phyloP scores from a whole-genome alignment of 1,140 invertebrate genomes.

The Aphis craccivora region DNA sequence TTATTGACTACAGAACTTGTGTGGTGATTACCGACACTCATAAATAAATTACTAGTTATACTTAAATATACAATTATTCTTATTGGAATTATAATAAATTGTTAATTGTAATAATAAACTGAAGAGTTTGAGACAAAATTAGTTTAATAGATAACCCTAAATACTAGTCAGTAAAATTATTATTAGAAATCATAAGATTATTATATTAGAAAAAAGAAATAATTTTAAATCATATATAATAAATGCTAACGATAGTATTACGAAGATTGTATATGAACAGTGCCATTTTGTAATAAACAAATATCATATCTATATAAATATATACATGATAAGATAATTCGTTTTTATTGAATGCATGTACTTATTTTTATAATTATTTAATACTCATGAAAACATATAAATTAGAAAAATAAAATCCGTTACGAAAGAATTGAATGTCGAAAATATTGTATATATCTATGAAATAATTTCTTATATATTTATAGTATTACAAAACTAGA shows the following conservation, averaged over 20 bases:
- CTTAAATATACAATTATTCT: neutral
- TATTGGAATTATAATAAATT: neutral
- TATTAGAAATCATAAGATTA: neutral
- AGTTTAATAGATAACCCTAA: too few species aligned
- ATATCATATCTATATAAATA: neutral
- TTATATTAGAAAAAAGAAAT: neutral
- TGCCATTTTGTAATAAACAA: neutral
- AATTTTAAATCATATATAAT: neutral
- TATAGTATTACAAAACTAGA: neutral
- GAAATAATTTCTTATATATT: neutral
- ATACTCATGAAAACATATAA: neutral
- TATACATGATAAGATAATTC: neutral
- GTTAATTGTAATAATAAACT: neutral
- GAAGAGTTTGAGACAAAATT: neutral
- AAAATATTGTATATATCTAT: neutral
- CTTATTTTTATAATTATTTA: neutral
- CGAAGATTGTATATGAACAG: neutral
- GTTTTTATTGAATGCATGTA: neutral
- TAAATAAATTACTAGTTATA: neutral
- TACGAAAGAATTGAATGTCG: neutral
- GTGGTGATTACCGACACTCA: neutral
- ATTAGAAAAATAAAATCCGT: neutral
- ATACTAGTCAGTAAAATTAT: neutral
- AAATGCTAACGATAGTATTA: neutral
- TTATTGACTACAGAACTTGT: neutral